phyloP scores from a whole-genome alignment of 2,113 vertebrate species.

The Perognathus longimembris region DNA sequence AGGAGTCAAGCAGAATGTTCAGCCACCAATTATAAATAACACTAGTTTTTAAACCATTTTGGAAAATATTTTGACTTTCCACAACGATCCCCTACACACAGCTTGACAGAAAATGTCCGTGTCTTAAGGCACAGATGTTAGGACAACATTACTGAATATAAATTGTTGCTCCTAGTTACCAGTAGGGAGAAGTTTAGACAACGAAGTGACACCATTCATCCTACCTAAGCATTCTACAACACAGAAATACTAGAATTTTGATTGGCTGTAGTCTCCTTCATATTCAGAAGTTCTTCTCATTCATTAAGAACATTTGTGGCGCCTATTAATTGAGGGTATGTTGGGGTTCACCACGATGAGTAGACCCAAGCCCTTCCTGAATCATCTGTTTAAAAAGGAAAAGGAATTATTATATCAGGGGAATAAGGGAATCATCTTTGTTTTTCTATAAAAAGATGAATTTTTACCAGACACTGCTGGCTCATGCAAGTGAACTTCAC shows the following conservation, averaged over 20 bases:
- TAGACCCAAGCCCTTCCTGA: neutral
- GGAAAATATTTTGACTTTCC: neutral
- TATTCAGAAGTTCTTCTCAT: neutral
- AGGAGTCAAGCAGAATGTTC: slow-evolving; percentile 9
- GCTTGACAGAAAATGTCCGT: neutral
- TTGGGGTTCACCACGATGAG: no score
- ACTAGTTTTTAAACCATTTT: neutral
- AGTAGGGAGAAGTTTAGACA: neutral
- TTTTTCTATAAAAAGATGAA: no score
- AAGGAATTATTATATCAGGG: no score
- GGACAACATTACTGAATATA: neutral
- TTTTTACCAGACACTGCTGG: no score
- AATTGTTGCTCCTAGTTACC: neutral
- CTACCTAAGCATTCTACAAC: neutral
- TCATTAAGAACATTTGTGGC: neutral
- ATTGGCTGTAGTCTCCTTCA: accelerated
- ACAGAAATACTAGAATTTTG: neutral
- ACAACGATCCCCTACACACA: neutral
- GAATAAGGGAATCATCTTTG: no score
- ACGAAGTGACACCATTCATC: neutral
- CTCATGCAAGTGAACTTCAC: no score
- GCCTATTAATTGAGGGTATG: no score
- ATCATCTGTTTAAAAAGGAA: no score
- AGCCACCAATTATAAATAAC: neutral
- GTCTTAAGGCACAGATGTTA: neutral